These are phyloP conservation scores for Parazoanthus atlanticus DNA, from an alignment of 92 coral and sea anemone species.

Conservation along the genomic window DNA sequence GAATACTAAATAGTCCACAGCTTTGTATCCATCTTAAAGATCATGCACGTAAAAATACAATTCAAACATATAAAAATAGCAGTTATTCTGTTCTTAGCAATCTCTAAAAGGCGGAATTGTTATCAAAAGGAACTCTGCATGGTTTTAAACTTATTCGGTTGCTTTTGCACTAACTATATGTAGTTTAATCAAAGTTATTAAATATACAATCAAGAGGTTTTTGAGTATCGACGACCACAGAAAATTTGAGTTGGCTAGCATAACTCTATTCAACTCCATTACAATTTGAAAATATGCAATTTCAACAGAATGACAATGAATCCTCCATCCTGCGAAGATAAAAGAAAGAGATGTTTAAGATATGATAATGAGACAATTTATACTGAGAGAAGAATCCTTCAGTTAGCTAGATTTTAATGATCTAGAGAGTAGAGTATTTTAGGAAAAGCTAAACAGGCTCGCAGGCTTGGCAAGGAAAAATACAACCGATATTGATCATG, in stretches of 20 bases:
- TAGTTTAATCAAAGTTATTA: neutral
- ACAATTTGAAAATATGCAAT: no score
- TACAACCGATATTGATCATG: neutral
- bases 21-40: neutral
- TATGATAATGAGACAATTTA: neutral
- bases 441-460: no score
- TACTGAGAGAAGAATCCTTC: no score
- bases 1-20: neutral
- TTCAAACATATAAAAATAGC: no score
- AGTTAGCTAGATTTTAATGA: no score
- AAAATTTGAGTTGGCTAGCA: neutral
- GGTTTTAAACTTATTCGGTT: neutral
- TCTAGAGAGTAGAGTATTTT: no score
- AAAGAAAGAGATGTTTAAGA: neutral
- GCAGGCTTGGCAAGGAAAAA: no score
- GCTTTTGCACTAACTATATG: neutral
- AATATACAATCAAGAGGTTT: neutral
- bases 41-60: no score
- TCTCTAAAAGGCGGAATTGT: no score
- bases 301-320: no score
- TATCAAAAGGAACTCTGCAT: neutral
- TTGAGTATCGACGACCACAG: neutral
- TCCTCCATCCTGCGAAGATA: neutral
- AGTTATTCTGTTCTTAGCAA: no score
- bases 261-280: neutral